These are phyloP conservation scores for Caenorhabditis sp. DNA, from an alignment of 2,888 invertebrate genomes.

Conservation along the genomic window DNA sequence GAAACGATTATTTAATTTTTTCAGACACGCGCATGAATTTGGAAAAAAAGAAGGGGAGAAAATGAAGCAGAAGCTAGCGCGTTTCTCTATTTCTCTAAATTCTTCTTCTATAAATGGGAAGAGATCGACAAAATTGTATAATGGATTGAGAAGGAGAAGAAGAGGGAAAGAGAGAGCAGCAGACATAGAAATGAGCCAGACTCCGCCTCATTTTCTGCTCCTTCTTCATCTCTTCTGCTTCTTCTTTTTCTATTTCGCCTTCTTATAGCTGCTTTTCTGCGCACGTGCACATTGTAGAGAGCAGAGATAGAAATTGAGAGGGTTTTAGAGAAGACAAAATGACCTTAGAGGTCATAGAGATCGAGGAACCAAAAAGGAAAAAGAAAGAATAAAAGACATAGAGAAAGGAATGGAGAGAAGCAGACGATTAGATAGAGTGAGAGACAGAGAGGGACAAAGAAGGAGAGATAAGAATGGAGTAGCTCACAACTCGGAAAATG, in stretches of 20 bases:
- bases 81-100: neutral
- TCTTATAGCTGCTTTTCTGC: slow-evolving; percentile 7
- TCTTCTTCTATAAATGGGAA: neutral
- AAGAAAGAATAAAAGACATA: too few species aligned
- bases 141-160: slow-evolving; percentile 10
- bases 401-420: too few species aligned
- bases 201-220: slow-evolving; percentile 15
- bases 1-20: neutral
- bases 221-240: too few species aligned
- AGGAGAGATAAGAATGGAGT: too few species aligned
- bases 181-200: slow-evolving; percentile 7
- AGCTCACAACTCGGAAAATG: too few species aligned
- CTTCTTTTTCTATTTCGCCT: slow-evolving; percentile 17
- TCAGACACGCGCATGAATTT: neutral
- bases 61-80: neutral
- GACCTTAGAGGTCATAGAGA: neutral
- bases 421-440: too few species aligned
- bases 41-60: slow-evolving; percentile 2
- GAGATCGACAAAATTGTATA: slow-evolving; percentile 13
- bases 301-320: neutral
- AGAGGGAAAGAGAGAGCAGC: slow-evolving; percentile 11
- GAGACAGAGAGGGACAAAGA: too few species aligned
- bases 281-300: slow-evolving; percentile 1
- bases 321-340: neutral
- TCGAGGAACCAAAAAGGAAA: neutral